Base-by-base conservation (phyloP, 2,888 invertebrate genomes). In the Allophyes oxyacanthae region DNA sequence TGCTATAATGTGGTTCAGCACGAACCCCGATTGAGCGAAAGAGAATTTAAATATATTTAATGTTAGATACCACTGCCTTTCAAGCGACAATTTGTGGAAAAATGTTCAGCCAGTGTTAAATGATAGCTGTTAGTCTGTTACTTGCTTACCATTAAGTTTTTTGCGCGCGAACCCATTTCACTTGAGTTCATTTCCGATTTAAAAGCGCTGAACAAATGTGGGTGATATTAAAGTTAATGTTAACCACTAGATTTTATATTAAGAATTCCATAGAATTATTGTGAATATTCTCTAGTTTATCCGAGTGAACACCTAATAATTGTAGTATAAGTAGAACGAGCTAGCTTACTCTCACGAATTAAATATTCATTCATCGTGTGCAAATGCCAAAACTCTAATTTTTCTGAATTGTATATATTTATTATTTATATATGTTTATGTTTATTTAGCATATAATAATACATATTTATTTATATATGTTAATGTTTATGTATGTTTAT, bases 1-100 rank as follows among this genome's bases (percentile, higher is more conserved):
- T 83, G 75, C 75, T 75, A 72, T 77, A 81, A 81, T 79, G 77
- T 74, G 3, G 6, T 73, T 76, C 75, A 66, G 64, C 67, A 68
- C 64, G 66, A 72, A 73, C 75, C 61, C 50, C 66, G 50, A 60
- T 65, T 60, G 70, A 72, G 61, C 49, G 69, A 70, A 75, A 72
- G 67, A 53, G 60, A 70, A 78, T 76, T 73, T 59, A 67, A 75
- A 77, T 72, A 66, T 68, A 69, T 66, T 73, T 70, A 73, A 60
- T 46, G 54, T 37, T 34, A 44, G 58, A 58, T 51, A 68, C 57
- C 50, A 63, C 55, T 37, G 61, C 49, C 49, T 48, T 60, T 67
- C 36, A 58, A 55, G 54, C 42, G 26, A 61, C 43, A 56, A 71
- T 71, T 77, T 64, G 33, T 40, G 33, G 49, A 50, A 58, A 60